phyloP scores from a whole-genome alignment of 2,888 invertebrate genomes.

The Parnassius glacialis region DNA sequence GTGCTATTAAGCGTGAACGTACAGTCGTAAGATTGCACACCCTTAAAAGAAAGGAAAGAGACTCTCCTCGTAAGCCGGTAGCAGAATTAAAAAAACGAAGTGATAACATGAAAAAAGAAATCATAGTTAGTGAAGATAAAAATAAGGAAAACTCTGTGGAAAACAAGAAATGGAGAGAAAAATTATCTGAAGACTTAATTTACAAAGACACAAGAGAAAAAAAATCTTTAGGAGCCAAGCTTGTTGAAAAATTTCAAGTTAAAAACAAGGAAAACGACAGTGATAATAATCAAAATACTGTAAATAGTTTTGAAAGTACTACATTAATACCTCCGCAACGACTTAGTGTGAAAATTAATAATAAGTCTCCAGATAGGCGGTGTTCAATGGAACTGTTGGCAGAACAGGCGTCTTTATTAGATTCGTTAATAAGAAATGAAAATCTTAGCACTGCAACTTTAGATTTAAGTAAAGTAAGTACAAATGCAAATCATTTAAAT shows the following conservation, averaged over 20 bases:
- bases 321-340: constrained; percentile 32
- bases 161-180: constrained; percentile 80
- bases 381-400: constrained; percentile 80
- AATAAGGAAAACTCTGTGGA: constrained; percentile 33
- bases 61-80: constrained; percentile 66
- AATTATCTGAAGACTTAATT: constrained; percentile 80
- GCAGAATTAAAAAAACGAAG: constrained; percentile 33
- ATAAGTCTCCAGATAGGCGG: constrained; percentile 66
- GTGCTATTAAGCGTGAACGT: constrained; percentile 86
- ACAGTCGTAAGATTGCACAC: constrained; percentile 88
- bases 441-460: constrained; percentile 70
- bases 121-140: constrained; percentile 25
- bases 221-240: constrained; percentile 86
- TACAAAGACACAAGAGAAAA: constrained; percentile 78
- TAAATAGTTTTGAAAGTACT: constrained; percentile 29
- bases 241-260: constrained; percentile 88
- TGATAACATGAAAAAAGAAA: constrained; percentile 20
- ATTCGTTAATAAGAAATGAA: constrained; percentile 76
- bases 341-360: constrained; percentile 29
- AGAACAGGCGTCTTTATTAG: constrained; percentile 78
- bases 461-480: constrained; percentile 71
- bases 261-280: constrained; percentile 73
- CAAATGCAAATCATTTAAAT: constrained; percentile 35
- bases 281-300: constrained; percentile 18
- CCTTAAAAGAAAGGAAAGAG: constrained; percentile 73